Percentiles rank a stretch among this genome's conserved stretches.
Evolutionary conservation across 2,113 vertebrate genomes (phyloP).

Genomic region (Melanocharis versteri): DNA sequence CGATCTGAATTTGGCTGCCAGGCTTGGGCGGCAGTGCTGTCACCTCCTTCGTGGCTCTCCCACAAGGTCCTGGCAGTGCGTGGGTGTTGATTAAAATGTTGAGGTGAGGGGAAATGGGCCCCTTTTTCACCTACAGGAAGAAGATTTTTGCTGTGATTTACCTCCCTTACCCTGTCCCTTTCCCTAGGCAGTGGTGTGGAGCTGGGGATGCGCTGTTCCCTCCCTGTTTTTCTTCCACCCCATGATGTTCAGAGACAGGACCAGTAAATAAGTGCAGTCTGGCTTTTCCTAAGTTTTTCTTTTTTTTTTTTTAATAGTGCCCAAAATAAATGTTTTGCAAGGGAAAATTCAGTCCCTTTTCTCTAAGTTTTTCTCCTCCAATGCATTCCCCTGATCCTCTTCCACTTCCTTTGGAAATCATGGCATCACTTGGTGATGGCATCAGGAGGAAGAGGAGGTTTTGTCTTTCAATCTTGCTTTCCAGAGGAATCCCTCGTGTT

Average conservation of each 20-base stretch:
- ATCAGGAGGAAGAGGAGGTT: background rate
- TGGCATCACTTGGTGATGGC: background rate
- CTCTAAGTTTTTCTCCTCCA: background rate
- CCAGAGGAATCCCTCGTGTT: background rate
- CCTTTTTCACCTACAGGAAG: background rate
- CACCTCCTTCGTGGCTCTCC: background rate
- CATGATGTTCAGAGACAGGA: rapidly evolving
- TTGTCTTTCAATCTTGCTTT: background rate
- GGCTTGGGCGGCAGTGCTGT: background rate
- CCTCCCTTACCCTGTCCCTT: background rate
- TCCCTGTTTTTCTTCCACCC: background rate
- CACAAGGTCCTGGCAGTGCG: background rate
- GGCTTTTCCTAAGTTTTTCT: background rate
- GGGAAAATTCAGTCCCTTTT: background rate
- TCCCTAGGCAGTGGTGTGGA: rapidly evolving
- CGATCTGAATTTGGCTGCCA: slow-evolving; percentile 47
- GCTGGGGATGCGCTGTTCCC: background rate
- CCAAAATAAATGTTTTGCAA: background rate
- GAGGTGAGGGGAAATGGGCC: background rate
- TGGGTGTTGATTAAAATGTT: background rate
- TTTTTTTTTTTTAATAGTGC: background rate
- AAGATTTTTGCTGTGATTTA: background rate
- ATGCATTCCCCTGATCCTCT: background rate
- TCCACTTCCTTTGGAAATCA: background rate
- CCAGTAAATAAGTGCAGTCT: background rate